A percentile compares a stretch with the other conserved stretches of the same genome.
phyloP scores from a whole-genome alignment of 2,888 invertebrate species.

The Liodrosophila aerea region DNA sequence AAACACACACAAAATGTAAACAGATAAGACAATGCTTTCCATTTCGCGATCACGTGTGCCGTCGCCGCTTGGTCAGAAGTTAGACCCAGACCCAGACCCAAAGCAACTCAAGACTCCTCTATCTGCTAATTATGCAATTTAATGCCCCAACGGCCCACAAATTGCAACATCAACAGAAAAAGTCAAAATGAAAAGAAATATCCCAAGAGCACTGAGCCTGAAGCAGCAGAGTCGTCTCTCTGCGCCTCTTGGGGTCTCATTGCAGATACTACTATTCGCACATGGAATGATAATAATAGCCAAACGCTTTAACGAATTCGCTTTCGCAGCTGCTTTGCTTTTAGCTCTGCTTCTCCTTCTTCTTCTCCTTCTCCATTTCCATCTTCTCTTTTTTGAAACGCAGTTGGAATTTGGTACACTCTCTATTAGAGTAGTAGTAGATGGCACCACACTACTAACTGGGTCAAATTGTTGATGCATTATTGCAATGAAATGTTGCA shows the following conservation, averaged over 20 bases:
- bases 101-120: conserved; percentile 10
- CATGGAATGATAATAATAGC: conserved; percentile 33
- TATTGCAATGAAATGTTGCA: too few relatives aligned
- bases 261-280: conserved; percentile 49
- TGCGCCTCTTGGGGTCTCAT: too few relatives aligned
- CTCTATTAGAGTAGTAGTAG: conserved; percentile 9
- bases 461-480: conserved; percentile 35
- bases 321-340: conserved; percentile 40
- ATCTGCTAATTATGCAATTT: conserved; percentile 74
- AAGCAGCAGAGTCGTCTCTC: conserved; percentile 6
- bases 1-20: conserved; percentile 16
- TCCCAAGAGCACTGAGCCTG: conserved; percentile 8
- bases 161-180: conserved; percentile 54
- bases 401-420: conserved; percentile 25
- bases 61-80: not conserved
- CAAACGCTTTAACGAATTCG: conserved; percentile 16
- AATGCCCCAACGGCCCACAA: conserved; percentile 50
- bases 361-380: not conserved
- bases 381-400: not conserved
- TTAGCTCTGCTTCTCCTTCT: not conserved
- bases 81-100: conserved; percentile 19
- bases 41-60: conserved; percentile 67
- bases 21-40: conserved; percentile 64
- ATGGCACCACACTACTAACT: conserved; percentile 25
- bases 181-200: not conserved